Evolutionary conservation across 2,797 vertebrate genomes (phyloP), one percentile per base, ranked within the genome.

Genomic region (Notamacropus eugenii): DNA sequence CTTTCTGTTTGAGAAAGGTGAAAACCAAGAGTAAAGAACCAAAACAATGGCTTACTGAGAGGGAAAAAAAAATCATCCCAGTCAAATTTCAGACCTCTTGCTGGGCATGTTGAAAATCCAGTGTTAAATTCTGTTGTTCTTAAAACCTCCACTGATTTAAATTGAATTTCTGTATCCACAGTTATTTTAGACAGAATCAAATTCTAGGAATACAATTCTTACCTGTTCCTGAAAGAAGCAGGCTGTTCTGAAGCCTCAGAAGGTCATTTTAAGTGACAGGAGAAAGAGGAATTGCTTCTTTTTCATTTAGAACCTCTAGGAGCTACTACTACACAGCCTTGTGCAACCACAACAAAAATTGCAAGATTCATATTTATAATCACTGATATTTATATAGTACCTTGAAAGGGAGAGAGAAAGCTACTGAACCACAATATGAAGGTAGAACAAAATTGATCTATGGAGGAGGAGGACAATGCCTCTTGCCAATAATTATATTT

Each of bases 1-100:
- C 57, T 93, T 98, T 98, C 97, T 97, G 93, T 92, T 82, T 93
- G 29, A 95, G 90, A 52, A 87, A 97, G 90, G 97, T 94, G 90
- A 93, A 92, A 96, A 94, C 52, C 97, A 29, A 34, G 0, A 97
- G 54, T 34, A 94, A 62, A 98, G 96, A 96, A 90, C 56, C n/a
- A 2, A 96, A 93, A 93, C 31, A 50, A 28, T 96, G 97, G 95
- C 93, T 96, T 34, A 67, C n/a, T 94, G 28, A 97, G 55, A 40
- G 19, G 28, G 52, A 55, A 55, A 55, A 67, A 92, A 52, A 94
- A 56, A 92, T 93, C n/a, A 93, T 96, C 58, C 74, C 94, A 58
- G 13, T 19, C 11, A 91, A 91, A 90, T 58, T 56, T 27, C 1
- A 91, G 54, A 27, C 55, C 28, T 50, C 27, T 91, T 92, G 58